Percentiles rank a stretch among this genome's conserved stretches.
These are phyloP conservation scores for Eudorcas thomsonii DNA, from an alignment of 2,113 vertebrate species.

Conservation along the genomic window DNA sequence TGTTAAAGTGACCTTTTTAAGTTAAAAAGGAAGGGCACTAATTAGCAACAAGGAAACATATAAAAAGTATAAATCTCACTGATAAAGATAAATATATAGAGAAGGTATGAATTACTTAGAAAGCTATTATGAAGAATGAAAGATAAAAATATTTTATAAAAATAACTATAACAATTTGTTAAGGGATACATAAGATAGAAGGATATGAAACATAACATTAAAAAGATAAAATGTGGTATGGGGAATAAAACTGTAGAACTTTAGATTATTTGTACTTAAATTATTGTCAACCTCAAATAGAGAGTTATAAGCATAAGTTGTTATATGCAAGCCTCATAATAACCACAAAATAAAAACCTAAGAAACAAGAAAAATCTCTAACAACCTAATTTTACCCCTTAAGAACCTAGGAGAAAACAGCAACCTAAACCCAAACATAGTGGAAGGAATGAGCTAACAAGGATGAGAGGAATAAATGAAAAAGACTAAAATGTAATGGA, in stretches of 20 bases:
- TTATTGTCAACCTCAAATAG: background rate
- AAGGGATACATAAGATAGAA: background rate
- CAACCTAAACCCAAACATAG: background rate
- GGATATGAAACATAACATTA: background rate
- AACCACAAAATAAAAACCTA: background rate
- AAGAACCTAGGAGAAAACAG: background rate
- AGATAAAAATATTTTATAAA: background rate
- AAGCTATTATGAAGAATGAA: background rate
- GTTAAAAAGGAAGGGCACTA: background rate
- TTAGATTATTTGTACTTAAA: background rate
- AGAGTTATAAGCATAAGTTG: background rate
- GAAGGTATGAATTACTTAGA: background rate
- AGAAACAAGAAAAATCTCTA: background rate
- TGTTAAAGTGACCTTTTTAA: background rate
- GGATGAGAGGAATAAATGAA: background rate
- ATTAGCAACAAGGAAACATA: background rate
- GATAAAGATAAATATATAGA: background rate
- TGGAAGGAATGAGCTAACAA: background rate
- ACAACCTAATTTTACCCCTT: background rate
- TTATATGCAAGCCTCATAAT: background rate
- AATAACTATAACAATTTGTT: background rate
- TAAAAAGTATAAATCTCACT: background rate
- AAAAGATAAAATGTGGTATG: background rate
- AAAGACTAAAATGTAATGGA: background rate
- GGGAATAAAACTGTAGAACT: background rate